Evolutionary conservation across 1,140 invertebrate species (phyloP), one percentile per base, ranked within the genome.

Genomic region (Gryllus bimaculatus): DNA sequence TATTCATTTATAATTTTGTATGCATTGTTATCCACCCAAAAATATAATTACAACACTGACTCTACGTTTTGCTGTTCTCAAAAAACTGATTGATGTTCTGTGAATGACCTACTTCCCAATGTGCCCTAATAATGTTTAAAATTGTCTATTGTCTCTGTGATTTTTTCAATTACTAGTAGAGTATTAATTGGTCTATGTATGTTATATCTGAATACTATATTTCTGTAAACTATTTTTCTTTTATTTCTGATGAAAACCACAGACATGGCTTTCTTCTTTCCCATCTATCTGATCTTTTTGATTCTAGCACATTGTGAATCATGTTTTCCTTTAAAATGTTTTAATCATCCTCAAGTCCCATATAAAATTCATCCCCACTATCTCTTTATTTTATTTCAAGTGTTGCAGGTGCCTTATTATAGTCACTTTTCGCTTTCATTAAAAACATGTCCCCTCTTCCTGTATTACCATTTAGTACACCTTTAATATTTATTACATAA

Each of bases 361-460:
- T 66, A 66, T 66, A 1, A 66, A 18, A 13, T 18, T 7, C 54
- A 66, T 10, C 7, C 7, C 18, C 54, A 13, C 18, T 66, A 66
- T 66, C 18, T 10, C 18, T 18, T 66, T 3, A 66, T 10, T 66
- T 66, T 18, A 1, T 10, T 66, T 10, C 39, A 10, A 21, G 74
- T 5, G 7, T 75, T 75, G 5, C 26, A 39, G 26, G 26, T 39
- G 5, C 1, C 26, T 75, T 75, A 12, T 75, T 75, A 21, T 20
- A 75, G 74, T 75, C 20, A 76, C 48, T 8, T 75, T 48, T 80
- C 66, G 3, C 79, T 66, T 77, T 76, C 73, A 75, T 79, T 75
- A 48, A n/a, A 78, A 54, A 73, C 18, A 77, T 7, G 6, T 77
- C 80, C 77, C 47, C 26, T 5, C 26, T 76, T 13, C 39, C 20